Base-by-base conservation (phyloP, 2,113 vertebrate species). In the Pontoporia blainvillei region DNA sequence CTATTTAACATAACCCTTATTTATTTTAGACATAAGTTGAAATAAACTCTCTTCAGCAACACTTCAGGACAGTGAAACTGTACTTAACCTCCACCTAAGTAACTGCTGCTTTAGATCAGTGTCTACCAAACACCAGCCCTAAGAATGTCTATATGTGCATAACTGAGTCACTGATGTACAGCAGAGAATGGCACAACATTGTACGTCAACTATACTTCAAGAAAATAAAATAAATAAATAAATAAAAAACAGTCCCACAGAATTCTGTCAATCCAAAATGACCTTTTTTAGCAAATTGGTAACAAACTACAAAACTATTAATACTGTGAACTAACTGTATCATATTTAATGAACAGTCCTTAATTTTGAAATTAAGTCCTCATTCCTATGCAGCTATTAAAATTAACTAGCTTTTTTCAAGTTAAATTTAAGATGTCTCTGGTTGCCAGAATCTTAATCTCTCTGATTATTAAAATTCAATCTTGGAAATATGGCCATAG, bases 341-440 rank as follows among this genome's bases (percentile, higher is more conserved):
- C 93, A 34, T 72, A 79, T 39, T 78, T 73, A 61, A 90, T 86
- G 13, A 73, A 52, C 2, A 73, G 18, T 23, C 15, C 34, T 85
- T 92, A 76, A 86, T 36, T 93, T 86, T 93, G 23, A 93, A 91
- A 93, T 90, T 81, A 95, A 93, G 59, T 29, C 17, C 54, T 90
- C 85, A 59, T 5, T 90, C 2, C 25, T 49, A 8, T 41, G 54
- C 15, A 83, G 29, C 17, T 86, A 76, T 62, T 82, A 90, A 57
- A 82, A 86, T 83, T 79, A 61, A n/a, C 71, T 82, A 83, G 57
- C n/a, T 86, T 81, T 92, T 61, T 59, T 71, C 61, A 76, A 88
- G 54, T 21, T 78, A 71, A 76, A n/a, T 57, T 67, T 87, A 75
- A 75, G 29, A 54, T 87, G 46, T 66, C 39, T 41, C 52, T 78